Percentiles rank a stretch among this genome's conserved stretches.
phyloP scores from a whole-genome alignment of 2,113 vertebrate species.

The Lophochroa leadbeateri region DNA sequence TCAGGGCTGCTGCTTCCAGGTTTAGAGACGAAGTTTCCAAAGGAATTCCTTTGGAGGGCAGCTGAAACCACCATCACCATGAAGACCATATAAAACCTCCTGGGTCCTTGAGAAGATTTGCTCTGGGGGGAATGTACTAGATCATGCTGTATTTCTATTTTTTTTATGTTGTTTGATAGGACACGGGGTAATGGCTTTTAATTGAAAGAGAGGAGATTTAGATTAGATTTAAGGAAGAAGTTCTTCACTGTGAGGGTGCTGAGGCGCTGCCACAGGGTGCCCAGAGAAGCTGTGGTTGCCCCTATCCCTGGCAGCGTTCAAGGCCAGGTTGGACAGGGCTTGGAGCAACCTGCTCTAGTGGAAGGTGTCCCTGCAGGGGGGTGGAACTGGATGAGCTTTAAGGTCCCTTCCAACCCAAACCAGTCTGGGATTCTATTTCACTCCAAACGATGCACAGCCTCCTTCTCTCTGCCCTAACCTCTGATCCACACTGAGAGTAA shows the following conservation, averaged over 20 bases:
- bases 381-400: background rate
- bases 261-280: background rate
- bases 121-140: background rate
- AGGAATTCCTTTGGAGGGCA: background rate
- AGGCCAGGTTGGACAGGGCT: background rate
- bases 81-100: background rate
- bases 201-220: background rate
- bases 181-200: background rate
- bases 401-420: background rate
- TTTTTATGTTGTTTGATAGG: background rate
- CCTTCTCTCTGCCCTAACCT: background rate
- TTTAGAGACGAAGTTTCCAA: background rate
- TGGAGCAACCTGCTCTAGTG: background rate
- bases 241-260: background rate
- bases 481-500: background rate
- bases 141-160: background rate
- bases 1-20: background rate
- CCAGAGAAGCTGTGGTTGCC: background rate
- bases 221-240: background rate
- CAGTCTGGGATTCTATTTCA: background rate
- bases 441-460: background rate
- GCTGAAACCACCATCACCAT: background rate
- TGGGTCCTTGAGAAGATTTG: background rate
- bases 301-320: background rate
- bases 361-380: background rate